Conservation (phyloP, 2,797 vertebrate species). For the Clarias laeviceps region DNA sequence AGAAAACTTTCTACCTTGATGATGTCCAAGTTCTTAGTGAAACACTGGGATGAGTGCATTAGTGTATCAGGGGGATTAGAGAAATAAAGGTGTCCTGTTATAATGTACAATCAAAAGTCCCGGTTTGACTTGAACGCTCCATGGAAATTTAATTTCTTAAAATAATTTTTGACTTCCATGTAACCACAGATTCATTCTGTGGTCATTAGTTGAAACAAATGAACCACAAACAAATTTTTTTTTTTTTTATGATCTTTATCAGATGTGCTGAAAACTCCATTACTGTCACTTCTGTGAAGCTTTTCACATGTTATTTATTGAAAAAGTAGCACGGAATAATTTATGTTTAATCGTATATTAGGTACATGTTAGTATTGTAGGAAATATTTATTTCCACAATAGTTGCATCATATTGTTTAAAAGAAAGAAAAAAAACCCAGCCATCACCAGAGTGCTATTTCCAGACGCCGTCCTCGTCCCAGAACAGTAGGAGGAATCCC, state of each 20-base stretch:
- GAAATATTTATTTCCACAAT: neutral
- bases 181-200: no score
- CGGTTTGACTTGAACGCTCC: no score
- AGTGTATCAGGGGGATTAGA: no score
- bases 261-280: neutral
- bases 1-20: no score
- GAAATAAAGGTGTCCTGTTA: no score
- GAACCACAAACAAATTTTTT: neutral
- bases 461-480: slow-evolving; percentile 27
- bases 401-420: neutral
- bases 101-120: no score
- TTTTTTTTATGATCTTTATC: neutral
- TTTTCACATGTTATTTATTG: neutral
- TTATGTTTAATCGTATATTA: neutral
- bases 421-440: neutral
- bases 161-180: no score
- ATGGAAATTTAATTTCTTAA: neutral
- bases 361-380: neutral
- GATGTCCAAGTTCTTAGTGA: no score
- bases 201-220: neutral
- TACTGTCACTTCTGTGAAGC: neutral
- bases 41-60: no score
- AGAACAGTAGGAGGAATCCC: slow-evolving; percentile 52
- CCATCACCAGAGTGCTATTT: slow-evolving; percentile 30
- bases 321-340: neutral